Evolutionary conservation across 2,113 vertebrate species (phyloP), one percentile per base, ranked within the genome.

Genomic region (Dipodomys merriami): DNA sequence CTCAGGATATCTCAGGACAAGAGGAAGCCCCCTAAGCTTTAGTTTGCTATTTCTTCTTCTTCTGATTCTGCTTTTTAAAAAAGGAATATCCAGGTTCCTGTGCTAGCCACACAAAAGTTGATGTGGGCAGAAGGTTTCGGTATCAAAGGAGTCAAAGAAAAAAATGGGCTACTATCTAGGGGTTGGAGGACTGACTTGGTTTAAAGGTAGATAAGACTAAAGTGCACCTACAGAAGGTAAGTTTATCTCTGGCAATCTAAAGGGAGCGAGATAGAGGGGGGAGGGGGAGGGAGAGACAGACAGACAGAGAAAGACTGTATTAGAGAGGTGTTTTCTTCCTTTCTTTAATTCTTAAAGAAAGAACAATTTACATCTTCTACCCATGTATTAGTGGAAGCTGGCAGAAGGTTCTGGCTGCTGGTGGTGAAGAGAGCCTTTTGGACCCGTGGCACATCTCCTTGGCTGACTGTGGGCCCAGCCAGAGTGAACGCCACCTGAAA

Each of bases 401-500:
- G 39, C 15, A 29, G 78, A 39, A 64, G 33, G 39, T 80, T 65
- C 65, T 79, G 53, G 74, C 23, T 53, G 16, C 15, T 2, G 33
- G 60, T 53, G 16, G 18, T 2, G 33, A 49, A 2, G 25, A 64
- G 79, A n/a, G 10, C 64, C 16, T 79, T 30, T 35, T 20, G 78
- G 69, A n/a, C 46, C 83, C 29, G 30, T 0, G 65, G 35, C 7
- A 67, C 30, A 2, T 4, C 7, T 64, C 71, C 72, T 29, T 22
- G 90, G 46, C 74, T 16, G 79, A 60, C 53, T 25, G 1, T 1
- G 6, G 78, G 76, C 83, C 67, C 13, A n/a, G 93, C 74, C 95
- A 95, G 96, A 96, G 90, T 95, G 94, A 96, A 96, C 7, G 94
- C 95, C 71, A 85, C 96, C 96, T 93, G 97, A 76, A 87, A 97